A percentile compares a stretch with the other conserved stretches of the same genome.
These are phyloP conservation scores for Fopius arisanus DNA, from an alignment of 1,140 invertebrate species.

Conservation along the genomic window DNA sequence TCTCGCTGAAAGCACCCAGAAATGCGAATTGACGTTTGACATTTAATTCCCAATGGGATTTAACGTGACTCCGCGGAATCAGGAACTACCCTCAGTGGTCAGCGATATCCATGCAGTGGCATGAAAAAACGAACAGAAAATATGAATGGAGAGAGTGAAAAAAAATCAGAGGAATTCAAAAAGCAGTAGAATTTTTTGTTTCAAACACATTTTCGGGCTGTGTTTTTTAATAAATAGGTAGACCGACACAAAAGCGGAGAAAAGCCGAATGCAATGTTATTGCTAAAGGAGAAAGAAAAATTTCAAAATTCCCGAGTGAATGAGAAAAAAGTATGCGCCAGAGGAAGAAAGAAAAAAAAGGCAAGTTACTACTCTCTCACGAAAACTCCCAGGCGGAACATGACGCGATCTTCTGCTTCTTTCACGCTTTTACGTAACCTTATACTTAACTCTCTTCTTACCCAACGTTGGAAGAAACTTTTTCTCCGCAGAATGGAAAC, in stretches of 20 bases:
- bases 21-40: conserved; percentile 48
- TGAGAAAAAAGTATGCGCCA: not conserved
- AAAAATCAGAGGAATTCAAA: no score
- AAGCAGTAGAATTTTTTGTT: no score
- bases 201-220: not conserved
- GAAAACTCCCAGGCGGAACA: conserved; percentile 9
- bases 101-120: not conserved
- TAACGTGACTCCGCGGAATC: conserved; percentile 26
- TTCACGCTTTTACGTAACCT: conserved; percentile 13
- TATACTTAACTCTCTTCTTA: conserved; percentile 11
- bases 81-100: not conserved
- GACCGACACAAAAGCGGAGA: not conserved
- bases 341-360: not conserved
- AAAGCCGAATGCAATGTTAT: not conserved
- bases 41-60: conserved; percentile 47
- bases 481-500: conserved; percentile 15
- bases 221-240: not conserved
- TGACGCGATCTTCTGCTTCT: conserved; percentile 11
- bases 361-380: not conserved
- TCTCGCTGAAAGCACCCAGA: conserved; percentile 23
- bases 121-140: not conserved
- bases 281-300: not conserved
- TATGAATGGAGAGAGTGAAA: not conserved
- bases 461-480: not conserved
- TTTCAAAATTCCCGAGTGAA: not conserved